Percentiles rank a stretch among this genome's conserved stretches.
phyloP scores from a whole-genome alignment of 2,113 vertebrate species.

The Vombatus ursinus region DNA sequence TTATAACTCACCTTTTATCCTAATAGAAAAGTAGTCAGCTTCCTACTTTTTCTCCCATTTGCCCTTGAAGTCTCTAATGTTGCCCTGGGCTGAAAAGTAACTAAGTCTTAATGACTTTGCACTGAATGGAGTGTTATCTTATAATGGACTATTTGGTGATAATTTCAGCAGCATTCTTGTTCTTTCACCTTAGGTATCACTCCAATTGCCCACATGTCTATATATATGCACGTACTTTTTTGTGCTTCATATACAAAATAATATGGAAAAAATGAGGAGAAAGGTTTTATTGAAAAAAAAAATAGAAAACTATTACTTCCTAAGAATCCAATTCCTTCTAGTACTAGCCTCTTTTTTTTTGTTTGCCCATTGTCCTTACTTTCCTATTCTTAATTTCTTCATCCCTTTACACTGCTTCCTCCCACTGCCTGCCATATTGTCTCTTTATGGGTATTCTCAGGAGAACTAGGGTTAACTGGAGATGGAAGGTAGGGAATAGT shows the following conservation, averaged over 20 bases:
- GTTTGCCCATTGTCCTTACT: neutral
- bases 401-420: neutral
- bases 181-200: neutral
- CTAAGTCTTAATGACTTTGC: neutral
- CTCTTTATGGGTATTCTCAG: neutral
- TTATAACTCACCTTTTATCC: neutral
- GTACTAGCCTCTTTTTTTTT: neutral
- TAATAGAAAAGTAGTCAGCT: neutral
- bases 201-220: neutral
- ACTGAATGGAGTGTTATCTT: slow-evolving; percentile 2
- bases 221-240: neutral
- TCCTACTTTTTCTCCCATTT: neutral
- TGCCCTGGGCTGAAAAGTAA: neutral
- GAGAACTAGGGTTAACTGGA: neutral
- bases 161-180: neutral
- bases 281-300: neutral
- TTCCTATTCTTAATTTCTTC: neutral
- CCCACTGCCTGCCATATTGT: neutral
- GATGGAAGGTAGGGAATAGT: neutral
- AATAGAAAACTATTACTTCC: neutral
- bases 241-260: neutral
- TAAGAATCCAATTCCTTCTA: neutral
- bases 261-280: neutral
- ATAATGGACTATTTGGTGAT: neutral
- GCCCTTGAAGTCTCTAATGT: neutral